phyloP scores from a whole-genome alignment of 2,113 vertebrate species.

The Dipodomys ordii region DNA sequence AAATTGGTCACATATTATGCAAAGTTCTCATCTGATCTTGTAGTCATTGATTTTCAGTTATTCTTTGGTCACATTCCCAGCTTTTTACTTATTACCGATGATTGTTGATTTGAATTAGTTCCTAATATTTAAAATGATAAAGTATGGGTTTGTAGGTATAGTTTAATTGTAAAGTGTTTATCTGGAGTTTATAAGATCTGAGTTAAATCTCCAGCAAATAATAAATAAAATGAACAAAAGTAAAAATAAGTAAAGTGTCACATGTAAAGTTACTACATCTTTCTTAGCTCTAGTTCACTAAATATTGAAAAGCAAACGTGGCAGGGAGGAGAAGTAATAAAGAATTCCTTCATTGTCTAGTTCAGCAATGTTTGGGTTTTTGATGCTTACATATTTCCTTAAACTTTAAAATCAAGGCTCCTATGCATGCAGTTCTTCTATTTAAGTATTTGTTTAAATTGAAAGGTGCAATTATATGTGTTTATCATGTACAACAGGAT shows the following conservation, averaged over 20 bases:
- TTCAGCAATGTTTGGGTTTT: background rate
- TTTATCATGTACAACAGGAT: background rate
- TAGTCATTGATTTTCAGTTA: background rate
- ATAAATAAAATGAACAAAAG: background rate
- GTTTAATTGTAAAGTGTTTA: background rate
- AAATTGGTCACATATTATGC: background rate
- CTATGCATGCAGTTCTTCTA: background rate
- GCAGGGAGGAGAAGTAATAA: accelerated
- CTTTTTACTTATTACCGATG: background rate
- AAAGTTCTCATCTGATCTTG: background rate
- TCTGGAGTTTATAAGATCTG: background rate
- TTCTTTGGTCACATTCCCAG: background rate
- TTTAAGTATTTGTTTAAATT: background rate
- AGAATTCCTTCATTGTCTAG: background rate
- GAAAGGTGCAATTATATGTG: background rate
- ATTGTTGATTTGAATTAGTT: background rate
- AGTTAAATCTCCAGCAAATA: background rate
- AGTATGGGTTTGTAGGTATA: background rate
- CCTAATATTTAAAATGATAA: background rate
- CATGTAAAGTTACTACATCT: background rate
- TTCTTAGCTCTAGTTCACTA: background rate
- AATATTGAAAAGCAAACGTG: background rate
- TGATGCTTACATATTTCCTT: background rate
- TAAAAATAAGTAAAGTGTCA: background rate
- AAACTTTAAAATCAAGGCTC: background rate